Base-by-base conservation (phyloP, 2,888 invertebrate genomes). In the Stictocephala bisonia region DNA sequence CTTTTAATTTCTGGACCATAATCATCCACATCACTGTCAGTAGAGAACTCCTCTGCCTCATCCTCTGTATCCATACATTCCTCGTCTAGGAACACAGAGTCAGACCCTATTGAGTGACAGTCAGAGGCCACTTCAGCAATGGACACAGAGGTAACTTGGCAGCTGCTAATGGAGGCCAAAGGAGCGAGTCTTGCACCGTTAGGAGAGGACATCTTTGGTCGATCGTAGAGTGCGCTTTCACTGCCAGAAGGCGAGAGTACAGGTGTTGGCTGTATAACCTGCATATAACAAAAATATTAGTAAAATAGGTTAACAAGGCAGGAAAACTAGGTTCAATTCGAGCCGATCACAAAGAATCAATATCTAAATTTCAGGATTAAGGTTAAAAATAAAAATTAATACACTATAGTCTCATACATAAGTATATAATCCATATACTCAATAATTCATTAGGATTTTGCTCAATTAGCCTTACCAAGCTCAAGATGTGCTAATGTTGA, bases 21-120 rank as follows among this genome's bases (percentile, higher is more conserved):
- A 3, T 71, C 75, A 13, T 78, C 77, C 18, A 77, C 75, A 44
- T 93, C 93, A 81, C 93, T 94, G 82, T 94, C 94, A 41, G 93
- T 93, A 74, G 93, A 93, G 82, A 94, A 91, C 80, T 92, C 92
- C 81, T 93, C 93, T 79, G 93, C 90, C 81, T 94, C 94, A 81
- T 93, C 93, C 82, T 94, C 94, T 15, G 94, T 94, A 80, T 93
- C 93, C 79, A 81, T 68, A 31, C 85, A 85, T 75, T 90, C 90
- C 80, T 89, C 89, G 81, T 92, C 91, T 72, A 90, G 87, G 83
- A 94, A 94, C 73, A 94, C 93, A 20, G 94, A 93, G 83, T 94
- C 94, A 67, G 92, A 91, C 51, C 91, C 91, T 72, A 91, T 87
- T 15, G 83, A 84, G 44, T 81, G 80, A 27, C 73, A 72, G 81